These are phyloP conservation scores for Andrena bucephala DNA, from an alignment of 2,888 invertebrate species.

Conservation along the genomic window DNA sequence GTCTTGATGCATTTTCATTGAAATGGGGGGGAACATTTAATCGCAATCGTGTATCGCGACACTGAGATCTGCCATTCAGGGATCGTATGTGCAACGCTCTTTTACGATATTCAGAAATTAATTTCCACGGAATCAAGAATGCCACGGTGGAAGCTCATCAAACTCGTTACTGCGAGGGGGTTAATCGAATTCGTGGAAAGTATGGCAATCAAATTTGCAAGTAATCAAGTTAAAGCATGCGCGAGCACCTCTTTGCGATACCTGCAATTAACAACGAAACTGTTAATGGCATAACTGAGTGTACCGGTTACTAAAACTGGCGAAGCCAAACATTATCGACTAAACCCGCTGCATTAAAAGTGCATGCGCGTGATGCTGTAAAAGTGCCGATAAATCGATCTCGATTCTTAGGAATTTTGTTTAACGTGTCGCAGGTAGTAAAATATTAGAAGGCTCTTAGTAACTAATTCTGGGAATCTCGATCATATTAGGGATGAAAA, in stretches of 20 bases:
- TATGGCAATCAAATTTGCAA: constrained; percentile 10
- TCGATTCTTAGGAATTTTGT: neutral
- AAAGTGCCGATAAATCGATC: neutral
- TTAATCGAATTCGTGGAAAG: neutral
- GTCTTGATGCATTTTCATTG: neutral
- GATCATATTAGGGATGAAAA: neutral
- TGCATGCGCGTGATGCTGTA: neutral
- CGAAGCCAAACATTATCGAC: neutral
- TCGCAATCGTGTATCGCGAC: too few relatives aligned
- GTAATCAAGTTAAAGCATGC: neutral
- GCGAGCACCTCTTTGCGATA: neutral
- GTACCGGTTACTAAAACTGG: neutral
- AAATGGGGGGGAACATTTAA: too few relatives aligned
- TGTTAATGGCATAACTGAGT: neutral
- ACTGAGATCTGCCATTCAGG: neutral
- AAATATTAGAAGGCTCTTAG: neutral
- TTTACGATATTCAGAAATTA: neutral
- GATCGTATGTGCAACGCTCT: neutral
- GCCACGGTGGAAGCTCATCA: neutral
- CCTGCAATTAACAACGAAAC: constrained; percentile 10
- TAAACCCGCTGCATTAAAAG: neutral
- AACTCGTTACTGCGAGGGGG: neutral
- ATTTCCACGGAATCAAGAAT: neutral
- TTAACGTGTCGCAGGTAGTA: neutral
- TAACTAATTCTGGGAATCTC: neutral